A percentile compares a stretch with the other conserved stretches of the same genome.
These are phyloP conservation scores for Anthonomus grandis DNA, from an alignment of 1,140 invertebrate genomes.

Conservation along the genomic window DNA sequence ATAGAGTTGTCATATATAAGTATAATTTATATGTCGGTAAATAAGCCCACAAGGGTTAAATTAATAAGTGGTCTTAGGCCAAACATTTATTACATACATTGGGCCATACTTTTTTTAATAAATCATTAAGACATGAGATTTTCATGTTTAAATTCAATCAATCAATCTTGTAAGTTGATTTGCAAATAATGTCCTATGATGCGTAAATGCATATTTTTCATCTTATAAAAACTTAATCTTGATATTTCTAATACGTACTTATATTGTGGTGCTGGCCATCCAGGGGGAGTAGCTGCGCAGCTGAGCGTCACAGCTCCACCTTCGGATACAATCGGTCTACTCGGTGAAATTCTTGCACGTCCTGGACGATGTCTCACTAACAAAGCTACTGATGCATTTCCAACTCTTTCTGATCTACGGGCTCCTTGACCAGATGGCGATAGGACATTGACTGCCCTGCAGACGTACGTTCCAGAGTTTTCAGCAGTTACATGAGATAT, in stretches of 20 bases:
- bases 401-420: conserved; percentile 64
- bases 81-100: no score
- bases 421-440: conserved; percentile 60
- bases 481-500: conserved; percentile 74
- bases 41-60: no score
- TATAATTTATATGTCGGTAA: no score
- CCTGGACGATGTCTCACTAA: conserved; percentile 86
- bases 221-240: no score
- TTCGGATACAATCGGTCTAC: conserved; percentile 79
- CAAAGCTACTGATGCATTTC: conserved; percentile 73
- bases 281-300: conserved; percentile 80
- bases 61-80: no score
- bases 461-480: conserved; percentile 82
- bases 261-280: conserved; percentile 84
- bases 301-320: conserved; percentile 79
- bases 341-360: conserved; percentile 75
- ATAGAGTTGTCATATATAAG: no score
- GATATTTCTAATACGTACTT: conserved; percentile 49
- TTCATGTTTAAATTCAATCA: no score
- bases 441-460: conserved; percentile 78
- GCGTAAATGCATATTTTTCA: no score
- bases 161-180: no score
- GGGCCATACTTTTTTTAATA: no score
- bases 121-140: no score
- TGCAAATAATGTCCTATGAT: no score